Conservation (phyloP, 2,888 invertebrate genomes). For the Harpalus rufipes region DNA sequence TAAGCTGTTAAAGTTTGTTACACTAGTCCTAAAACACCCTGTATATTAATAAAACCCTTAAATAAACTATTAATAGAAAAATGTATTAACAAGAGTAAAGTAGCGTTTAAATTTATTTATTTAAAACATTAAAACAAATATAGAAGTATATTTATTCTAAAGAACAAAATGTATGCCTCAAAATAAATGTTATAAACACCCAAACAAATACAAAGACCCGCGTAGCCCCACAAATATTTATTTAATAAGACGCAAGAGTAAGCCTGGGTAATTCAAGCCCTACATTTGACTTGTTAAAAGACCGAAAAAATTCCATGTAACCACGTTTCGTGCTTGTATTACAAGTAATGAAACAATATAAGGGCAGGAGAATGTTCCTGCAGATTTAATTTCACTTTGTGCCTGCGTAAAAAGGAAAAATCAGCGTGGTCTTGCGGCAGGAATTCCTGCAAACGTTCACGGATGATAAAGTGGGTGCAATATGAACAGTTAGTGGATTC, state of each 20-base stretch:
- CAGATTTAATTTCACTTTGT: conserved; percentile 57
- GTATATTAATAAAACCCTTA: no score
- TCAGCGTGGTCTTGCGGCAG: conserved; percentile 22
- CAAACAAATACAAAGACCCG: no score
- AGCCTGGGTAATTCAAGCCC: not conserved
- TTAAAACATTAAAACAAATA: no score
- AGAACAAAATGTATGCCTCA: no score
- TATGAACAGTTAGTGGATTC: conserved; percentile 61
- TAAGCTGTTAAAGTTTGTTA: no score
- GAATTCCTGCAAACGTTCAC: conserved; percentile 49
- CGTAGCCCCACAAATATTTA: not conserved
- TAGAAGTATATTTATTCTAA: no score
- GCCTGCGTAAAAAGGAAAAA: conserved; percentile 32
- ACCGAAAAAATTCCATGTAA: not conserved
- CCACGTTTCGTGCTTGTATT: not conserved
- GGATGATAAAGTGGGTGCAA: conserved; percentile 64
- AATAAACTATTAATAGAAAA: no score
- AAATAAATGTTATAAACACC: no score
- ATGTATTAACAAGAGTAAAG: no score
- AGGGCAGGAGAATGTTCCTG: not conserved
- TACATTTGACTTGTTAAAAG: not conserved
- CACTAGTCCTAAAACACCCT: no score
- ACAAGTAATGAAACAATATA: conserved; percentile 44
- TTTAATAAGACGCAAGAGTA: not conserved
- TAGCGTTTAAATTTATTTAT: no score